Evolutionary conservation across 2,888 invertebrate genomes (phyloP).

Genomic region (Luperina testacea): DNA sequence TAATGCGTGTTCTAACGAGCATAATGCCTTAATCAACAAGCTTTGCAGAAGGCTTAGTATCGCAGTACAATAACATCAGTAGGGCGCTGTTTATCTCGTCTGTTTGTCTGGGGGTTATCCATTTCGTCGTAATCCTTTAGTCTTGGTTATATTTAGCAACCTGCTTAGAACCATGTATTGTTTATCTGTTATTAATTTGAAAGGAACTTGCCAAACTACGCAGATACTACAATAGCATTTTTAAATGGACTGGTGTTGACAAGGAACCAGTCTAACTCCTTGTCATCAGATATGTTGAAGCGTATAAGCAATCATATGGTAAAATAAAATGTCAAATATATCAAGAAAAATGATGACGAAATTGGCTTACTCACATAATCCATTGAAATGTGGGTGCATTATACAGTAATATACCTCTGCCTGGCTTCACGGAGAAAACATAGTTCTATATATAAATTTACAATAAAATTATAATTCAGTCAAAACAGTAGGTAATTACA

Average conservation of each 20-base stretch:
- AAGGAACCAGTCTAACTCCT: too few species aligned
- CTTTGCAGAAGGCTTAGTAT: constrained; percentile 32
- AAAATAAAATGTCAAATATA: too few species aligned
- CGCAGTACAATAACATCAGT: constrained; percentile 20
- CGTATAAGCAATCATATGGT: too few species aligned
- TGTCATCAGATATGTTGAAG: too few species aligned
- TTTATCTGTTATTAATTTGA: not conserved
- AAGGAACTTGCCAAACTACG: not conserved
- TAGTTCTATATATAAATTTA: not conserved
- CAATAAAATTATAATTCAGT: too few species aligned
- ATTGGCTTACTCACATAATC: not conserved
- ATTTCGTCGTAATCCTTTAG: constrained; percentile 22
- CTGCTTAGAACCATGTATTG: not conserved
- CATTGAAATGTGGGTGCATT: too few species aligned
- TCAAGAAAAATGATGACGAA: too few species aligned
- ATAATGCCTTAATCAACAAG: constrained; percentile 32
- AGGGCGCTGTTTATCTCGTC: not conserved
- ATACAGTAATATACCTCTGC: not conserved
- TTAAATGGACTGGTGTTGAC: too few species aligned
- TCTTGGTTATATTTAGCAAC: not conserved
- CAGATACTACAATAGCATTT: not conserved
- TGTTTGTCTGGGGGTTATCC: constrained; percentile 2
- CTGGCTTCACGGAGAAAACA: not conserved
- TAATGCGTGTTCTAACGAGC: constrained; percentile 16
- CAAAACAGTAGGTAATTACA: too few species aligned